phyloP scores from a whole-genome alignment of 2,113 vertebrate genomes.

The Chaenogobius annularis region DNA sequence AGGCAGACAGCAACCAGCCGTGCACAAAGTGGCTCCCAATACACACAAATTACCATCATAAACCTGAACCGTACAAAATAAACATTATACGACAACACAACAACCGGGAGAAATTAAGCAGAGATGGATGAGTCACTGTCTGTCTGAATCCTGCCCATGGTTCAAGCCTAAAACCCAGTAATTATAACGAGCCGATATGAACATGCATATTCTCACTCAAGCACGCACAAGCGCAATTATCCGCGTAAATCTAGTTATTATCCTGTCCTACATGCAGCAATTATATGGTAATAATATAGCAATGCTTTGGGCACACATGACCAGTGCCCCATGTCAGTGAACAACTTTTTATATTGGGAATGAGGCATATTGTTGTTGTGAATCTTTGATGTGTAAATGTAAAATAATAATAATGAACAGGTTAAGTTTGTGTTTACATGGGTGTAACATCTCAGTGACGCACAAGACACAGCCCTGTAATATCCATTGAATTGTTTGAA shows the following conservation, averaged over 20 bases:
- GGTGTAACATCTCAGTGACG: neutral
- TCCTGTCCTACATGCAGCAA: constrained; percentile 51
- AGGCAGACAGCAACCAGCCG: constrained; percentile 48
- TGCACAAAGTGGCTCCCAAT: constrained; percentile 17
- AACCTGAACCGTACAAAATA: constrained; percentile 28
- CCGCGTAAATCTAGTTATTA: constrained; percentile 52
- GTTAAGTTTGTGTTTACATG: constrained; percentile 1
- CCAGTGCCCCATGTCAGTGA: neutral
- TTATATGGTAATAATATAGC: constrained; percentile 38
- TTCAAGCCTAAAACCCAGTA: constrained; percentile 16
- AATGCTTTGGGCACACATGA: constrained; percentile 8
- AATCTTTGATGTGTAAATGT: neutral
- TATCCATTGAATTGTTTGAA: neutral
- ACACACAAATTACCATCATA: constrained; percentile 13
- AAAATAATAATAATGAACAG: neutral
- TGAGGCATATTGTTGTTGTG: neutral
- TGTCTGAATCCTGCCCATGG: constrained; percentile 23
- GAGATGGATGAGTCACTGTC: constrained; percentile 33
- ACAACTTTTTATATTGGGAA: neutral
- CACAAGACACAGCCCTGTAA: neutral
- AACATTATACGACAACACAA: constrained; percentile 29
- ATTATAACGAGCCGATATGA: constrained; percentile 51
- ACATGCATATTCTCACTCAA: constrained; percentile 30
- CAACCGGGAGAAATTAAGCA: constrained; percentile 34
- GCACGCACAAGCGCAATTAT: constrained; percentile 35